Percentiles rank a stretch among this genome's conserved stretches.
Evolutionary conservation across 1,140 invertebrate species (phyloP).

Genomic region (Trachelipus rathkii): DNA sequence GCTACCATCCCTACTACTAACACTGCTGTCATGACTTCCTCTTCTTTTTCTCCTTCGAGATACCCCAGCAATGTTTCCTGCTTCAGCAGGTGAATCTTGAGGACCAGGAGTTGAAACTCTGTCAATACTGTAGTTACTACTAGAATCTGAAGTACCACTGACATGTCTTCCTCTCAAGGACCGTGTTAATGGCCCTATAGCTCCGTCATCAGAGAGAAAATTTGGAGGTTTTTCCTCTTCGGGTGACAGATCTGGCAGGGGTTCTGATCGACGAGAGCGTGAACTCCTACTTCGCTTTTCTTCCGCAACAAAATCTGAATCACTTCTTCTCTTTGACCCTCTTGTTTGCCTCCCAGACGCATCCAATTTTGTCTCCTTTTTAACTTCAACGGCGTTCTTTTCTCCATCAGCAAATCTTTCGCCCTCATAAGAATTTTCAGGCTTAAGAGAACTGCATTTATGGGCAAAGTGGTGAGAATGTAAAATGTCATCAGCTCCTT

Average conservation of each 20-base stretch:
- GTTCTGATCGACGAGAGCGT: slow-evolving; percentile 24
- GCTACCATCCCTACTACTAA: slow-evolving; percentile 35
- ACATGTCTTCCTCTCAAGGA: slow-evolving; percentile 29
- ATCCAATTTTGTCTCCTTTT: slow-evolving; percentile 30
- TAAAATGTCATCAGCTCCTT: no score
- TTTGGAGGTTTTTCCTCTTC: slow-evolving; percentile 33
- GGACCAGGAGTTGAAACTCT: slow-evolving; percentile 25
- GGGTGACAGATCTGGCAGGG: slow-evolving; percentile 21
- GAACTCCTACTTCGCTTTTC: slow-evolving; percentile 29
- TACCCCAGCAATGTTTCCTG: not conserved
- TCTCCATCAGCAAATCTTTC: slow-evolving; percentile 17
- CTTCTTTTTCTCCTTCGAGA: slow-evolving; percentile 28
- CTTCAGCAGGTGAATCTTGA: slow-evolving; percentile 26
- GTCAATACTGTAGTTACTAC: slow-evolving; percentile 37
- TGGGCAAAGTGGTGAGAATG: no score
- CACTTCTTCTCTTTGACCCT: slow-evolving; percentile 28
- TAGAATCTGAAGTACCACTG: slow-evolving; percentile 38
- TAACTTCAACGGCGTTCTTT: slow-evolving; percentile 18
- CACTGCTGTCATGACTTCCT: slow-evolving; percentile 33
- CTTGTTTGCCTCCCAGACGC: slow-evolving; percentile 30
- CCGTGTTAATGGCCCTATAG: slow-evolving; percentile 2
- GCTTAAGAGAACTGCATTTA: no score
- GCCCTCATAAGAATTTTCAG: slow-evolving; percentile 26
- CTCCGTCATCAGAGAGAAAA: slow-evolving; percentile 29
- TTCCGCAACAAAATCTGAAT: slow-evolving; percentile 29